Evolutionary conservation across 2,113 vertebrate genomes (phyloP).

Genomic region (Ardeotis arabs): DNA sequence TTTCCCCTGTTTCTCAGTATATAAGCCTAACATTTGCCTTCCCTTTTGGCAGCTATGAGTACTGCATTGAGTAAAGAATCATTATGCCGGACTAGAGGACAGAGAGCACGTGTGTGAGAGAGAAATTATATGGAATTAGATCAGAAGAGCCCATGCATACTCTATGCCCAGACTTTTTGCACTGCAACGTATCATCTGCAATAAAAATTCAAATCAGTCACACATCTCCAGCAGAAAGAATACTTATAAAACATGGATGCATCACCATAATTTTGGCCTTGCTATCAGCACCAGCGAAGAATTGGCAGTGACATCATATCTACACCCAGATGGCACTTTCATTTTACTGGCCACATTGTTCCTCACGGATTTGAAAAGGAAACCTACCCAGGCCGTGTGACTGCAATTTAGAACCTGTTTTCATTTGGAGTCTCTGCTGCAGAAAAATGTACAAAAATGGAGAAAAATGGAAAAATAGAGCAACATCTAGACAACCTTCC

Average conservation of each 20-base stretch:
- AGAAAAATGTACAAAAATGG: neutral
- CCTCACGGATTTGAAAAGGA: slow-evolving; percentile 68
- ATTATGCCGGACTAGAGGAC: neutral
- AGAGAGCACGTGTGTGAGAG: neutral
- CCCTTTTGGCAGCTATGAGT: neutral
- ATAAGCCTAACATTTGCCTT: slow-evolving; percentile 22
- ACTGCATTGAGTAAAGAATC: neutral
- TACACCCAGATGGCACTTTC: slow-evolving; percentile 77
- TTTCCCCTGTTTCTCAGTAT: neutral
- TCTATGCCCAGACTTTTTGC: slow-evolving; percentile 58
- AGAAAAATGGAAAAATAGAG: slow-evolving; percentile 2
- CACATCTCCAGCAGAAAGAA: slow-evolving; percentile 62
- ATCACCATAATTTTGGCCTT: slow-evolving; percentile 71
- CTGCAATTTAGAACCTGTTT: slow-evolving; percentile 57
- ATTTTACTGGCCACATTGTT: slow-evolving; percentile 74
- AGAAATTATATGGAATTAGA: slow-evolving; percentile 39
- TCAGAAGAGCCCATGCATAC: slow-evolving; percentile 25
- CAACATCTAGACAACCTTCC: neutral
- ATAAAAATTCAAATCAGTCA: slow-evolving; percentile 78
- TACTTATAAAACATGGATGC: slow-evolving; percentile 67
- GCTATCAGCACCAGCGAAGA: slow-evolving; percentile 67
- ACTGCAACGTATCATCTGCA: slow-evolving; percentile 53
- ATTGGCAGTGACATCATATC: slow-evolving; percentile 73
- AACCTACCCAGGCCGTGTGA: slow-evolving; percentile 50
- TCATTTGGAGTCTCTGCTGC: neutral